These are phyloP conservation scores for Steatornis caripensis DNA, from an alignment of 2,113 vertebrate species.

Conservation along the genomic window DNA sequence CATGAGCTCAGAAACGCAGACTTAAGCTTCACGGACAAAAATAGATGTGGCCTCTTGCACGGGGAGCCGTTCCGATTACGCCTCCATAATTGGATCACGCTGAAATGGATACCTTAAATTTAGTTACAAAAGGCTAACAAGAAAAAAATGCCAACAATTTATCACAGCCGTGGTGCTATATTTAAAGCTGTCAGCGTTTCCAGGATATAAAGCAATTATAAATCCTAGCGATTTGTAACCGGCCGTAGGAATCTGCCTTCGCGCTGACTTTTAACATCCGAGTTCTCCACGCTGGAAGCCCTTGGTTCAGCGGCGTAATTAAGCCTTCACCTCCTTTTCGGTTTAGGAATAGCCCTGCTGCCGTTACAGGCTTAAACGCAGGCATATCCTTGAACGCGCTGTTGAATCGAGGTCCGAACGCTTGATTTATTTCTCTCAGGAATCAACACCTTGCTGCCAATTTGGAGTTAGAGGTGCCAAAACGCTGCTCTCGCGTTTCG, in stretches of 20 bases:
- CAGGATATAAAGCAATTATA: constrained; percentile 12
- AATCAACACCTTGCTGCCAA: not conserved
- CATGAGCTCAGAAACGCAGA: constrained; percentile 62
- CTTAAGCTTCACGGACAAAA: constrained; percentile 47
- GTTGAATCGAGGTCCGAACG: not conserved
- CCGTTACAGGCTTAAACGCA: not conserved
- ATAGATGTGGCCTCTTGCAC: constrained; percentile 29
- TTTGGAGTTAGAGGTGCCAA: not conserved
- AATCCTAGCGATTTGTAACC: constrained; percentile 31
- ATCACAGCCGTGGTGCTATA: constrained; percentile 22
- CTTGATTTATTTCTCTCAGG: not conserved
- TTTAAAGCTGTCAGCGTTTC: constrained; percentile 52
- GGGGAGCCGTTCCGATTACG: constrained; percentile 26
- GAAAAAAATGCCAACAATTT: constrained; percentile 52
- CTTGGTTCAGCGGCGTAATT: not conserved
- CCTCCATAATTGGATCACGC: constrained; percentile 55
- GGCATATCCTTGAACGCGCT: not conserved
- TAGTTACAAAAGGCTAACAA: constrained; percentile 49
- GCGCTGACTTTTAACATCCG: not conserved
- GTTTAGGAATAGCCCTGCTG: not conserved
- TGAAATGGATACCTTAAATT: constrained; percentile 63
- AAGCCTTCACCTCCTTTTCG: not conserved
- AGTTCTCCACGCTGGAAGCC: not conserved
- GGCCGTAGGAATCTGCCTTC: constrained; percentile 25
- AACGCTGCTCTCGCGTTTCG: not conserved